A percentile compares a stretch with the other conserved stretches of the same genome.
Evolutionary conservation across 1,140 invertebrate species (phyloP).

Genomic region (Drosophila funebris): DNA sequence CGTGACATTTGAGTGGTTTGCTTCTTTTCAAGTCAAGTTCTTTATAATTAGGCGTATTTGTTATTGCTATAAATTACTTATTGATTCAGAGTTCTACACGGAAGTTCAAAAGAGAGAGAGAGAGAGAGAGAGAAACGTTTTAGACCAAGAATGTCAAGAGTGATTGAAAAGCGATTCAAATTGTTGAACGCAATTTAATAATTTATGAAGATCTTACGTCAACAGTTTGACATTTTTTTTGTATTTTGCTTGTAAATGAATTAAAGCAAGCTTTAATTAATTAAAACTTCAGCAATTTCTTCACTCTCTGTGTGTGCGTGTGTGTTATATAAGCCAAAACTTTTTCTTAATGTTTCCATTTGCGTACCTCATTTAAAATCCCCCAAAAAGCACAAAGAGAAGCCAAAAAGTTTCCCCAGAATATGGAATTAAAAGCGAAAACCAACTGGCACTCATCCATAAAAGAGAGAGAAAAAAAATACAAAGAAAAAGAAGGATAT

Average conservation of each 20-base stretch:
- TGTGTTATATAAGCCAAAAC: slow-evolving; percentile 12
- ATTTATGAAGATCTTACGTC: slow-evolving; percentile 6
- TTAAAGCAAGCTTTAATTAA: slow-evolving; percentile 60
- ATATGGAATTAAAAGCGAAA: slow-evolving; percentile 61
- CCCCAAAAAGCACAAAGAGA: slow-evolving; percentile 37
- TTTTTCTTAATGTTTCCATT: slow-evolving; percentile 36
- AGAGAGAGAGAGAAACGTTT: background rate
- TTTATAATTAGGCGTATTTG: slow-evolving; percentile 19
- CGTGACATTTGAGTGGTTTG: slow-evolving; percentile 28
- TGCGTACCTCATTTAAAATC: slow-evolving; percentile 45
- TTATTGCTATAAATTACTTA: slow-evolving; percentile 29
- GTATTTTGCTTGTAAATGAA: background rate
- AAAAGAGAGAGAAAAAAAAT: slow-evolving; percentile 11
- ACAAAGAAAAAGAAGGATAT: slow-evolving; percentile 1
- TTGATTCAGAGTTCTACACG: slow-evolving; percentile 16
- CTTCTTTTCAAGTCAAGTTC: background rate
- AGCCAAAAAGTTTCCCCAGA: slow-evolving; percentile 25
- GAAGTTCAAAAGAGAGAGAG: slow-evolving; percentile 3
- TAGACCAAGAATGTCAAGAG: background rate
- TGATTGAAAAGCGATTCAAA: slow-evolving; percentile 3
- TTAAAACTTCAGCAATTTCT: slow-evolving; percentile 47
- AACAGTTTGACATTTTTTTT: background rate
- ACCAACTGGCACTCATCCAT: slow-evolving; percentile 38
- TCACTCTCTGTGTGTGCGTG: slow-evolving; percentile 1
- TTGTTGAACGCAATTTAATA: slow-evolving; percentile 12